Conservation (phyloP, 1,140 invertebrate genomes). For the Metopolophium dirhodum region DNA sequence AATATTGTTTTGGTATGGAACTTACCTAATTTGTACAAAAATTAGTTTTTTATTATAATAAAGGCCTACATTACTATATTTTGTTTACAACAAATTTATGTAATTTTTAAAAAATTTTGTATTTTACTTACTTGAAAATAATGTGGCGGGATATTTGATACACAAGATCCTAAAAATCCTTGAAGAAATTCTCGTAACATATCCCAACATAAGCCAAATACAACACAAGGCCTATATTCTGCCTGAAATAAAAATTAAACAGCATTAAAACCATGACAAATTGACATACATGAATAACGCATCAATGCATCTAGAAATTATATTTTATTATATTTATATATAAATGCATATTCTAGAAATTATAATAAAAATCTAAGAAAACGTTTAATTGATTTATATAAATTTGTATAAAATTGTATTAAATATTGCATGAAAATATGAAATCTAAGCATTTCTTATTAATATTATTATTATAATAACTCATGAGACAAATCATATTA, state of each 20-base stretch:
- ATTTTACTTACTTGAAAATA: constrained; percentile 66
- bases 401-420: background rate
- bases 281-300: background rate
- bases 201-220: constrained; percentile 88
- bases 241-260: constrained; percentile 67
- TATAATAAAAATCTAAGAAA: background rate
- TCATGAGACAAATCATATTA: background rate
- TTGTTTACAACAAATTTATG: background rate
- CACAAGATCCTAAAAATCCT: constrained; percentile 83
- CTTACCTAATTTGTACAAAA: background rate
- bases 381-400: background rate
- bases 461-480: background rate
- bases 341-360: background rate
- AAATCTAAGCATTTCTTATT: background rate
- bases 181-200: constrained; percentile 91
- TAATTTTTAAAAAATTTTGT: background rate
- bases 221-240: constrained; percentile 89
- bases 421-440: background rate
- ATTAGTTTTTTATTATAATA: background rate
- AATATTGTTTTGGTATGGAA: background rate
- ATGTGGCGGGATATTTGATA: constrained; percentile 70
- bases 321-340: background rate
- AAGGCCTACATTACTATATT: background rate
- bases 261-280: background rate
- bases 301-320: background rate